Conservation (phyloP, 2,888 invertebrate genomes). For the Apamea sordens region DNA sequence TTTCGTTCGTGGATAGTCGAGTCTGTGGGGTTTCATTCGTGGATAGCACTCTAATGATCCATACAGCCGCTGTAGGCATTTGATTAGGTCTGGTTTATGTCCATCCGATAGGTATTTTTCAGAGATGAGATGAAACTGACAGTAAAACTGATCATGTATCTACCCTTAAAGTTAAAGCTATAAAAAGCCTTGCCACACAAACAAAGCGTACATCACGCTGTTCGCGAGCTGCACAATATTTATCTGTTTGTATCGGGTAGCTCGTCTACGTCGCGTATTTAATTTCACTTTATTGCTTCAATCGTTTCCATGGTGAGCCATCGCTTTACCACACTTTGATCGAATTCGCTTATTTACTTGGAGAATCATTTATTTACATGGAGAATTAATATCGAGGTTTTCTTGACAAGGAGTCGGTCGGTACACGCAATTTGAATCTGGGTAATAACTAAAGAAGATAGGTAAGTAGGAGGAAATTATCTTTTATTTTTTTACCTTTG, state of each 20-base stretch:
- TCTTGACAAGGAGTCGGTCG: not conserved
- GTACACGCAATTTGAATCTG: not conserved
- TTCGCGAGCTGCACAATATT: slow-evolving; percentile 35
- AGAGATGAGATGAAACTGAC: not conserved
- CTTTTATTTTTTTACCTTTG: not conserved
- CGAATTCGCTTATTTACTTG: slow-evolving; percentile 7
- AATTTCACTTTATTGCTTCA: slow-evolving; percentile 72
- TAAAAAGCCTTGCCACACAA: slow-evolving; percentile 10
- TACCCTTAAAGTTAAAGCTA: not conserved
- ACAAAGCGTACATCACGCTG: slow-evolving; percentile 37
- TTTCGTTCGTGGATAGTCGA: not conserved
- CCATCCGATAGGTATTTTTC: not conserved
- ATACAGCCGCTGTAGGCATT: not conserved
- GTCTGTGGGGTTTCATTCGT: not conserved
- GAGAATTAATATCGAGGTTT: slow-evolving; percentile 11
- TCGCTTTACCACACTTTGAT: slow-evolving; percentile 10
- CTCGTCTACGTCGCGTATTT: slow-evolving; percentile 70
- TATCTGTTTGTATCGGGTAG: slow-evolving; percentile 52
- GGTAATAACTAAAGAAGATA: not conserved
- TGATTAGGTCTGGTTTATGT: not conserved
- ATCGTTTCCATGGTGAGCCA: slow-evolving; percentile 53
- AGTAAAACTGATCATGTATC: not conserved
- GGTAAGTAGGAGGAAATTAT: not conserved
- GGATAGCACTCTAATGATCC: not conserved
- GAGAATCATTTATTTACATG: slow-evolving; percentile 17